These are phyloP conservation scores for Ascidia mentula DNA, from an alignment of 23 tunicate species.

Conservation along the genomic window DNA sequence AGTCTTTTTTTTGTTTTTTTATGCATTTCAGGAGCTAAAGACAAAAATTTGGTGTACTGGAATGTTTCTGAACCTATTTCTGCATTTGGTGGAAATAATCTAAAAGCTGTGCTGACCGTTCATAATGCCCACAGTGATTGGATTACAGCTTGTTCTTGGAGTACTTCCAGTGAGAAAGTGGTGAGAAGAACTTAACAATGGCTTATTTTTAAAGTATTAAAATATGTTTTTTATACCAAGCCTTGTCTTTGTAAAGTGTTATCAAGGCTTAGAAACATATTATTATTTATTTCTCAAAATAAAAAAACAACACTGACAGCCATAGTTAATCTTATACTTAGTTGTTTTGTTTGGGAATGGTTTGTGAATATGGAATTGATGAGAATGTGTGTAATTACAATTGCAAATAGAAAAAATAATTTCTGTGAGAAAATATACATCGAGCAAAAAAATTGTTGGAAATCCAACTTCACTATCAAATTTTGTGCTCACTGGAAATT, in stretches of 20 bases:
- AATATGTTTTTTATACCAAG: background rate
- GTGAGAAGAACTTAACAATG: background rate
- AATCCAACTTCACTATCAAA: too few relatives aligned
- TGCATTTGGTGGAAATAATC: background rate
- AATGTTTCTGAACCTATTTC: background rate
- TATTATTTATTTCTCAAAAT: too few relatives aligned
- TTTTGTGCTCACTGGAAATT: too few relatives aligned
- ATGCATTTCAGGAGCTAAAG: background rate
- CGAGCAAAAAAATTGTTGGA: too few relatives aligned
- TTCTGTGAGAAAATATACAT: too few relatives aligned
- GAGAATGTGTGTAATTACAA: too few relatives aligned
- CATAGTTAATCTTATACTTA: too few relatives aligned
- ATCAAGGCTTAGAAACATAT: background rate
- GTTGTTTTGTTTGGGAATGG: too few relatives aligned
- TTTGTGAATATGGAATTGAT: too few relatives aligned
- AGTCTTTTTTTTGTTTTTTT: background rate
- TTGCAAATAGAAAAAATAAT: too few relatives aligned
- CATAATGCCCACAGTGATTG: conserved; percentile 5
- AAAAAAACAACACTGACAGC: too few relatives aligned
- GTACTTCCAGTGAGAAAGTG: background rate
- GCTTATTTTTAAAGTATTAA: too few relatives aligned
- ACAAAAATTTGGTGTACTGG: background rate
- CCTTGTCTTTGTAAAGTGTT: background rate
- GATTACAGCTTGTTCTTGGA: background rate
- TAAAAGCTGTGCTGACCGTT: background rate